These are phyloP conservation scores for Podarcis muralis DNA, from an alignment of 2,113 vertebrate species.

Conservation along the genomic window DNA sequence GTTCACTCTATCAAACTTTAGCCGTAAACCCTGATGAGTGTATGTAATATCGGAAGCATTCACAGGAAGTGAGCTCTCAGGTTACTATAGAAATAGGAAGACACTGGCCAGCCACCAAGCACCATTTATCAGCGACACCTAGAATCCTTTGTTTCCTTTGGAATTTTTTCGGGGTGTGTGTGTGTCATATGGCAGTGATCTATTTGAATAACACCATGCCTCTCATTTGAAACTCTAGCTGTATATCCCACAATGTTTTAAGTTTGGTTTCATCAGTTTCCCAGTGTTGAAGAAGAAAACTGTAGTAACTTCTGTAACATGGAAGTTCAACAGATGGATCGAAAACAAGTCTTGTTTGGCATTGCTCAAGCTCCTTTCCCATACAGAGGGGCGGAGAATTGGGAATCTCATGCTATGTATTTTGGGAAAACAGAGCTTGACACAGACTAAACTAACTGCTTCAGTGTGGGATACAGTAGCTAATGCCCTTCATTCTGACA, in stretches of 20 bases:
- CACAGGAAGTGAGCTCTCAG: slow-evolving; percentile 79
- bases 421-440: slow-evolving; percentile 60
- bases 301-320: slow-evolving; percentile 65
- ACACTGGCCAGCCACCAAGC: slow-evolving; percentile 69
- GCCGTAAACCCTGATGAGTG: slow-evolving; percentile 62
- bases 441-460: slow-evolving; percentile 45
- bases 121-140: slow-evolving; percentile 69
- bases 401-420: slow-evolving; percentile 54
- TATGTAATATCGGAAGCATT: slow-evolving; percentile 73
- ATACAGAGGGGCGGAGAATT: slow-evolving; percentile 32
- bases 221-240: slow-evolving; percentile 66
- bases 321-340: slow-evolving; percentile 60
- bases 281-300: slow-evolving; percentile 60
- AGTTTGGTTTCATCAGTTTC: slow-evolving; percentile 51
- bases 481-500: slow-evolving; percentile 49
- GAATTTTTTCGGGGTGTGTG: slow-evolving; percentile 7
- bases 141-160: slow-evolving; percentile 48
- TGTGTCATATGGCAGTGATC: slow-evolving; percentile 60
- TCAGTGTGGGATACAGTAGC: slow-evolving; percentile 61
- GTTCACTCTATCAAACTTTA: slow-evolving; percentile 45
- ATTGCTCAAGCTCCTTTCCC: slow-evolving; percentile 52
- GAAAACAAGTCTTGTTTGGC: slow-evolving; percentile 56
- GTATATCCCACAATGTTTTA: slow-evolving; percentile 46
- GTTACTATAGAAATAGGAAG: slow-evolving; percentile 77
- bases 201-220: slow-evolving; percentile 46